phyloP scores from a whole-genome alignment of 1,140 invertebrate genomes.

The Platorchestia sp. region DNA sequence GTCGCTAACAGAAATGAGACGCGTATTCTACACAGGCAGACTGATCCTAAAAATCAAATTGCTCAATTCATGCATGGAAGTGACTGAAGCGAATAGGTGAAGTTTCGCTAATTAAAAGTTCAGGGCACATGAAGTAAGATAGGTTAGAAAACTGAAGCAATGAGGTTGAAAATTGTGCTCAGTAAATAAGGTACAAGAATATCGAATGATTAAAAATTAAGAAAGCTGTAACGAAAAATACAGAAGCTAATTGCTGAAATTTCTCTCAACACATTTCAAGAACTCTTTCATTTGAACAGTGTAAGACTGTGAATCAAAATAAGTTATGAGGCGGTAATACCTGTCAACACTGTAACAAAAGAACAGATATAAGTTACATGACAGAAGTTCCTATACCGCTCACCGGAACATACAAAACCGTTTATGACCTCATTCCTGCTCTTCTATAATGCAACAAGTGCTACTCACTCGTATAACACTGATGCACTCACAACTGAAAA shows the following conservation, averaged over 20 bases:
- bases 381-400: background rate
- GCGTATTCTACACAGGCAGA: background rate
- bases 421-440: background rate
- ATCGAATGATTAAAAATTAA: background rate
- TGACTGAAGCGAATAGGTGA: background rate
- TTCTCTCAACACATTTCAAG: background rate
- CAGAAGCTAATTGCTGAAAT: background rate
- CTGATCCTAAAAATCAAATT: background rate
- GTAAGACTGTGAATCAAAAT: background rate
- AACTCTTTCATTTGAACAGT: too few relatives aligned
- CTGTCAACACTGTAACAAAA: background rate
- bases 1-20: background rate
- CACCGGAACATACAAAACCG: background rate
- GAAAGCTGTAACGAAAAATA: background rate
- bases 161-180: too few relatives aligned
- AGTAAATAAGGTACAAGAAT: background rate
- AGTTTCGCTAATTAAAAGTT: background rate
- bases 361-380: background rate
- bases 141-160: background rate
- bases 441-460: too few relatives aligned
- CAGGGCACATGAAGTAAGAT: background rate
- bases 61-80: background rate
- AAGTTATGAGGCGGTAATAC: background rate
- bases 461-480: too few relatives aligned
- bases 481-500: too few relatives aligned